phyloP scores from a whole-genome alignment of 2,113 vertebrate genomes.

The Turnix velox region DNA sequence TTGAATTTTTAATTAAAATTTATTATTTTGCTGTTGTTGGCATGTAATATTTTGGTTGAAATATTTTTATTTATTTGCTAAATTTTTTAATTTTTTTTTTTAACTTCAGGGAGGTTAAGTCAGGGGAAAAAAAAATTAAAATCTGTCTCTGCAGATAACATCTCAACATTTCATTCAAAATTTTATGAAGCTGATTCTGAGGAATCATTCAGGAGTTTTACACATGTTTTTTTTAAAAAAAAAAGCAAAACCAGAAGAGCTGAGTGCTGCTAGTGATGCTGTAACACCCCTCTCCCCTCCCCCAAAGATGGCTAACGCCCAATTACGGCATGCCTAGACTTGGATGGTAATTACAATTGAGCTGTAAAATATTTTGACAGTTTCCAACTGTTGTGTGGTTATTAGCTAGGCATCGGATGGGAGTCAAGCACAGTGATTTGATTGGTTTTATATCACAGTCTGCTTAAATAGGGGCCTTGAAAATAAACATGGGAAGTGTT shows the following conservation, averaged over 20 bases:
- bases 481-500: slow-evolving; percentile 51
- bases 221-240: too few species aligned
- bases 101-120: background rate
- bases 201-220: slow-evolving; percentile 28
- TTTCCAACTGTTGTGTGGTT: slow-evolving; percentile 76
- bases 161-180: background rate
- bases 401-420: slow-evolving; percentile 65
- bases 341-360: slow-evolving; percentile 80
- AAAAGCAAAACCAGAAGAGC: background rate
- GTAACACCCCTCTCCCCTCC: slow-evolving; percentile 60
- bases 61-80: background rate
- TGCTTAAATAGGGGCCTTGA: slow-evolving; percentile 64
- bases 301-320: slow-evolving; percentile 73
- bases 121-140: background rate
- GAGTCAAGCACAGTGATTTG: slow-evolving; percentile 55
- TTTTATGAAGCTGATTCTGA: slow-evolving; percentile 10
- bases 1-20: too few species aligned
- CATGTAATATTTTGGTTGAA: background rate
- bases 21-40: background rate
- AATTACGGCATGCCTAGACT: slow-evolving; percentile 74
- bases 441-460: slow-evolving; percentile 43
- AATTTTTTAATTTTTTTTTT: background rate
- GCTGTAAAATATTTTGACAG: slow-evolving; percentile 82
- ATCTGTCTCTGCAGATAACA: fast-evolving
- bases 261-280: slow-evolving; percentile 46